Base-by-base conservation (phyloP, 2,113 vertebrate species). In the Archocentrus centrarchus region DNA sequence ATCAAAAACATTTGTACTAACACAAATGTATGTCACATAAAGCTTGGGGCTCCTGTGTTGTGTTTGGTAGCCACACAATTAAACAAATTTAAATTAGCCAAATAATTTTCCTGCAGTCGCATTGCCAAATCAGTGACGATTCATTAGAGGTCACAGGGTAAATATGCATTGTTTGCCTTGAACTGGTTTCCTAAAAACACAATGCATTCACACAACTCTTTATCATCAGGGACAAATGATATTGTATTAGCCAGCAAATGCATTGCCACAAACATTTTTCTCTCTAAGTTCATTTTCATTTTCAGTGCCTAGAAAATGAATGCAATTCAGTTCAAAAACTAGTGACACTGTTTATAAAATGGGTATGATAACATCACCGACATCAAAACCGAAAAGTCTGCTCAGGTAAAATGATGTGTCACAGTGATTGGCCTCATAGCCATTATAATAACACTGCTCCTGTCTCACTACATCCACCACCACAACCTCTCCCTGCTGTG, bases 21-120 rank as follows among this genome's bases (percentile, higher is more conserved):
- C 27, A n/a, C 66, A 1, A 11, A 70, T 47, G 44, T 18, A 70
- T 47, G 44, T 18, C 44, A 53, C 44, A n/a, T 20, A 0, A 70
- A 50, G 64, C 5, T 50, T 11, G 41, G 50, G 18, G 50, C 18
- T 20, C 7, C 20, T 11, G 55, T 2, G 15, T 50, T 73, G 27
- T 53, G 66, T 53, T 32, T 1, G 17, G 11, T 32, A 17, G 1
- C 24, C 66, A 20, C 20, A 11, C 0, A 1, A 11, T 50, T 24
- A 68, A 50, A 50, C 15, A 7, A 10, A 27, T 30, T 47, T 68
- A 0, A 68, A 8, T 68, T 1, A 10, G 1, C 27, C 50, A 53
- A 18, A 57, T 57, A 3, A 57, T 57, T 57, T 57, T n/a, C 22
- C 64, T 2, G 3, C 15, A 14, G 2, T 14, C 5, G 6, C 22